Conservation (phyloP, 1,140 invertebrate species). For the Linepithema humile region DNA sequence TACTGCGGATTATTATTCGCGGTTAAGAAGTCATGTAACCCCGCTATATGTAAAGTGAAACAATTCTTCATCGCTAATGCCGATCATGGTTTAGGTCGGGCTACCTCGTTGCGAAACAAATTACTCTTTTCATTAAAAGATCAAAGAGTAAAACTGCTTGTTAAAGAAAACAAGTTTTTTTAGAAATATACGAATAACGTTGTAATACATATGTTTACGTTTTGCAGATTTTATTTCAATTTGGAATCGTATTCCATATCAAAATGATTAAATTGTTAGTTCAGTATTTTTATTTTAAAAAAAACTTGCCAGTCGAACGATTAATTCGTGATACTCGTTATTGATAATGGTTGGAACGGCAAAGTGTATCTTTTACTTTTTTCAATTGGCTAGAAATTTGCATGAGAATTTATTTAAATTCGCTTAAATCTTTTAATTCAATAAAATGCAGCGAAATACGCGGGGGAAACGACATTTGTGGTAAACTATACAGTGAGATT, state of each 20-base stretch:
- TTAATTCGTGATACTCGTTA: no score
- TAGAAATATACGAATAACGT: background rate
- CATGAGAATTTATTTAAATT: background rate
- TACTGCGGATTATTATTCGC: background rate
- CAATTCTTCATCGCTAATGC: background rate
- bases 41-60: background rate
- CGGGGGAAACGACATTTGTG: background rate
- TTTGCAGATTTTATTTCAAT: background rate
- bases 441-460: background rate
- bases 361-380: background rate
- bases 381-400: background rate
- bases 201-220: background rate
- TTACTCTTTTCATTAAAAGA: background rate
- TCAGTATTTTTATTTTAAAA: background rate
- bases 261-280: background rate
- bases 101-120: background rate
- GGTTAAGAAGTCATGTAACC: conserved; percentile 15
- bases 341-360: background rate
- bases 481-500: background rate
- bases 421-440: background rate
- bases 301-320: background rate
- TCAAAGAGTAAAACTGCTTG: background rate
- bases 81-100: background rate
- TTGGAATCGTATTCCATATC: background rate
- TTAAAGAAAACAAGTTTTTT: background rate